phyloP scores from a whole-genome alignment of 2,888 invertebrate species.

The Conchocele bisecta region DNA sequence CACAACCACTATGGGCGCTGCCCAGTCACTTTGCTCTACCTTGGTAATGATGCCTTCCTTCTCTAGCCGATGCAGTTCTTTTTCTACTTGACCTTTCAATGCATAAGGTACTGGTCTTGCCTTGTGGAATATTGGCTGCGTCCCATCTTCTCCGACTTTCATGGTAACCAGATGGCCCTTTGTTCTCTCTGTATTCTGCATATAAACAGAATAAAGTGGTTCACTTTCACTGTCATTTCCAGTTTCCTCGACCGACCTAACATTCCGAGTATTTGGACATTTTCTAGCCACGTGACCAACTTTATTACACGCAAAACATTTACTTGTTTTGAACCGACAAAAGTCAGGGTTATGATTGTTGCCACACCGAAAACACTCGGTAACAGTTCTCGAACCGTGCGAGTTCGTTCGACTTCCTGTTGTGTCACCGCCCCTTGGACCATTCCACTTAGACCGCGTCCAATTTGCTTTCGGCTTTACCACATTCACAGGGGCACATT shows the following conservation, averaged over 20 bases:
- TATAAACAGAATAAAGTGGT: neutral
- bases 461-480: neutral
- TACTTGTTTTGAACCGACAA: slow-evolving; percentile 19
- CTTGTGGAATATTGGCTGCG: slow-evolving; percentile 34
- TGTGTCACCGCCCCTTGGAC: too few relatives aligned
- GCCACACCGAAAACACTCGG: slow-evolving; percentile 23
- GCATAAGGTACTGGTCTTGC: slow-evolving; percentile 40
- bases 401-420: neutral
- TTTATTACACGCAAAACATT: slow-evolving; percentile 27
- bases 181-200: too few relatives aligned
- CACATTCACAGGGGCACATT: neutral
- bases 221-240: neutral
- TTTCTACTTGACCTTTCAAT: slow-evolving; percentile 19
- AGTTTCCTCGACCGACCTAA: neutral
- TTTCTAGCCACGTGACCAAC: slow-evolving; percentile 20
- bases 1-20: slow-evolving; percentile 57
- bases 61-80: slow-evolving; percentile 33
- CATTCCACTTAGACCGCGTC: too few relatives aligned
- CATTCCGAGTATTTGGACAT: neutral
- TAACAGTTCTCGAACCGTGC: neutral
- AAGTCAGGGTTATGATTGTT: slow-evolving; percentile 10
- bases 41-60: slow-evolving; percentile 16
- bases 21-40: slow-evolving; percentile 52
- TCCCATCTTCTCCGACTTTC: slow-evolving; percentile 10
- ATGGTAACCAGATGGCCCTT: too few relatives aligned